Conservation (phyloP, 2,113 vertebrate genomes). For the Epinephelus fuscoguttatus region DNA sequence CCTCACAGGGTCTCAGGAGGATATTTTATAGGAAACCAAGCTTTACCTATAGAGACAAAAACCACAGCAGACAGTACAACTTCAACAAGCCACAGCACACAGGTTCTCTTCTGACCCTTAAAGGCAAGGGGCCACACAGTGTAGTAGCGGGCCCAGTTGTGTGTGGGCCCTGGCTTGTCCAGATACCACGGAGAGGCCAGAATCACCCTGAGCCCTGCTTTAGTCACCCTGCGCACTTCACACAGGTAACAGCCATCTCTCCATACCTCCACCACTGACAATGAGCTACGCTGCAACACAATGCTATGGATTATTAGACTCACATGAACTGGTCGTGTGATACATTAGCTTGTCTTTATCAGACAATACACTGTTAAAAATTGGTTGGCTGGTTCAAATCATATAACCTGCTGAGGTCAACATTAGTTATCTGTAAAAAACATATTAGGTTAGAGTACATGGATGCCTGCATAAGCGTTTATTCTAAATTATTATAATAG, state of each 20-base stretch:
- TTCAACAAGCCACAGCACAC: conserved; percentile 53
- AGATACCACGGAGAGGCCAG: conserved; percentile 95
- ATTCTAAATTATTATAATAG: neutral
- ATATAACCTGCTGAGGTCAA: neutral
- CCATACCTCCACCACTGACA: conserved; percentile 94
- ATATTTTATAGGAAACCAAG: neutral
- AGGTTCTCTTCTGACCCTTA: conserved; percentile 86
- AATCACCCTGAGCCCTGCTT: conserved; percentile 87
- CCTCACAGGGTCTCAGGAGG: too few species aligned
- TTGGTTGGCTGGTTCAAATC: neutral
- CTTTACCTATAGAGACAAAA: neutral
- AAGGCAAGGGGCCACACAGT: conserved; percentile 90
- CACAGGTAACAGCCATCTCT: conserved; percentile 82
- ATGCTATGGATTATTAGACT: conserved; percentile 30
- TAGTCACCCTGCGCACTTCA: conserved; percentile 86
- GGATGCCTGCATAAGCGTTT: neutral
- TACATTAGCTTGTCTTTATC: neutral
- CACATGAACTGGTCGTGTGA: neutral
- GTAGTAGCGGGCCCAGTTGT: conserved; percentile 91
- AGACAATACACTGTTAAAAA: neutral
- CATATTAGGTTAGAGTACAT: neutral
- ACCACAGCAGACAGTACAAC: conserved; percentile 27
- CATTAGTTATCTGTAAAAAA: neutral
- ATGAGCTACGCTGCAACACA: conserved; percentile 84
- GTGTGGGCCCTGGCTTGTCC: conserved; percentile 89